These are phyloP conservation scores for Enteromius fasciolatus DNA, from an alignment of 2,797 vertebrate species.

Conservation along the genomic window DNA sequence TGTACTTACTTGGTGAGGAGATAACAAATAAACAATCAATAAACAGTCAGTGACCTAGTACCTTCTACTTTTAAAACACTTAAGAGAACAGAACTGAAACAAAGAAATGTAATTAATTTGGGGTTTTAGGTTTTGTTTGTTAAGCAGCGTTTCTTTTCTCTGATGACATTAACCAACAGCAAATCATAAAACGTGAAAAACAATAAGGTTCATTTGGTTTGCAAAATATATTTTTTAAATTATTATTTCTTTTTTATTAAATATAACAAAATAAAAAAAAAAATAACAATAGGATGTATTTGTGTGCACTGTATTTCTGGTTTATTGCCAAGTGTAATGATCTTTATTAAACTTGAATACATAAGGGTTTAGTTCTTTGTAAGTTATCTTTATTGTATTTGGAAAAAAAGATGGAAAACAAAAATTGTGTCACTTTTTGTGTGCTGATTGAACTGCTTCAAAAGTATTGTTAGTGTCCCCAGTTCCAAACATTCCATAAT, in stretches of 20 bases:
- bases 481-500: background rate
- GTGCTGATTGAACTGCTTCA: background rate
- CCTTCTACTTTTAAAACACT: slow-evolving; percentile 28
- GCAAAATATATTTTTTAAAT: background rate
- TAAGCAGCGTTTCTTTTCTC: slow-evolving; percentile 34
- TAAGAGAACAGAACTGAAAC: slow-evolving; percentile 1
- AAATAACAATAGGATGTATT: background rate
- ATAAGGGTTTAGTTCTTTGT: background rate
- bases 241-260: background rate
- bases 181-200: slow-evolving; percentile 22
- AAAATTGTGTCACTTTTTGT: background rate
- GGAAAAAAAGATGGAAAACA: too few species aligned
- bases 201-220: background rate
- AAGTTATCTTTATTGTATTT: background rate
- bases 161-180: slow-evolving; percentile 32
- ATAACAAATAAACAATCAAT: slow-evolving; percentile 42
- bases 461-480: background rate
- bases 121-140: slow-evolving; percentile 13
- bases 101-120: slow-evolving; percentile 13
- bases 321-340: background rate
- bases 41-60: slow-evolving; percentile 42
- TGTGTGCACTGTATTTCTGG: background rate
- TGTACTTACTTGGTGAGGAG: slow-evolving; percentile 28
- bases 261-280: background rate
- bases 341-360: background rate